Evolutionary conservation across 2,797 vertebrate species (phyloP), one percentile per base, ranked within the genome.

Genomic region (Takifugu ocellatus): DNA sequence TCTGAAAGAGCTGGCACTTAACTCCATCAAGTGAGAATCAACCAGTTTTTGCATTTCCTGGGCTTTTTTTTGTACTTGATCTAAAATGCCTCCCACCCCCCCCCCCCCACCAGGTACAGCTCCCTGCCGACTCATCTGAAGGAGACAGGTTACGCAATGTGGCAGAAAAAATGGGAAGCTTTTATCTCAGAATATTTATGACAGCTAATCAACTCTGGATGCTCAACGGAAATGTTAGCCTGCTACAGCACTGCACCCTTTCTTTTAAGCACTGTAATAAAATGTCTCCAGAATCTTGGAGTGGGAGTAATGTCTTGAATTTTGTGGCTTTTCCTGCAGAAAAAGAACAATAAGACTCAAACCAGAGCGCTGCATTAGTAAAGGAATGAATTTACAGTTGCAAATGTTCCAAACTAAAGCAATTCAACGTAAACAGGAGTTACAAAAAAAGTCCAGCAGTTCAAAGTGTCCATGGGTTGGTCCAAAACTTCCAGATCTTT

Each of bases 1-100:
- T 2, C 88, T 98, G 26, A 98, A 96, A 65, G 93, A 97, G 63
- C 87, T 98, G 67, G 93, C 90, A 0, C 59, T 91, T 1, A 96
- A 96, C 82, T 97, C 96, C 17, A 90, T 97, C 76, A 93, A 87
- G 95, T 96, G 72, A 82, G 87, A 44, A 36, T 49, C 48, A 33
- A 12, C 46, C 8, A 2, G 2, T 48, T 48, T 48, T 9, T 0
- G 6, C 7, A 4, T 33, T 24, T 14, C 7, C 17, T 9, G 7
- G 11, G 17, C 11, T 36, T 51, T 24, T 24, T 24, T 52, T 36
- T 29, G 1, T n/a, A 11, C 2, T 51, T 33, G 6, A 24, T 1
- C 6, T 17, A 7, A 21, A 6, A 24, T 47, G 59, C 9, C 11
- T 25, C 26, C 25, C 2, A 25, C 12, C 9, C 11, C 3, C 26